These are phyloP conservation scores for Eupithecia vulgata DNA, from an alignment of 2,888 invertebrate species.

Conservation along the genomic window DNA sequence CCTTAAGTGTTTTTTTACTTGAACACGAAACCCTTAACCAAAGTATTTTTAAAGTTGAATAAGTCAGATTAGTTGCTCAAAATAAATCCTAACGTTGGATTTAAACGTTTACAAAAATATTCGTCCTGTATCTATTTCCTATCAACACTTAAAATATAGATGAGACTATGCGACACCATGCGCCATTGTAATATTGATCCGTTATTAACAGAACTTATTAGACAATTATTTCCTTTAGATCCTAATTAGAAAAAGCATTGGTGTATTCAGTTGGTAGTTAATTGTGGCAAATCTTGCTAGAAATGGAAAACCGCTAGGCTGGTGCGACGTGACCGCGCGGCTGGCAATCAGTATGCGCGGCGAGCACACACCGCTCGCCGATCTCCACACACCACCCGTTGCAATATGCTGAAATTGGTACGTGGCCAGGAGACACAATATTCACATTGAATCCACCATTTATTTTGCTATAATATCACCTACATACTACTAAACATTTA, in stretches of 20 bases:
- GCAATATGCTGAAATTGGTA: conserved; percentile 80
- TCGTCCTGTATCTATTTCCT: neutral
- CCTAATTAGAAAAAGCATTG: conserved; percentile 37
- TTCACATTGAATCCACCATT: conserved; percentile 51
- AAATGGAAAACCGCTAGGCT: conserved; percentile 46
- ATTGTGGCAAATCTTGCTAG: conserved; percentile 46
- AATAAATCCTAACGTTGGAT: neutral
- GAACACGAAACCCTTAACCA: no score
- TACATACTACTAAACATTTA: conserved; percentile 41
- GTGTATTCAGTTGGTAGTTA: conserved; percentile 36
- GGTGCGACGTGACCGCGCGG: conserved; percentile 44
- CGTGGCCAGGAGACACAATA: conserved; percentile 68
- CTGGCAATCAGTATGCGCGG: conserved; percentile 69
- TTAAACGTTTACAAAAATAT: neutral
- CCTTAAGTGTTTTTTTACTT: no score
- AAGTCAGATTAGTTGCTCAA: no score
- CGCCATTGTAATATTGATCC: neutral
- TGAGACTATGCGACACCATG: neutral
- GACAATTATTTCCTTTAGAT: conserved; percentile 1
- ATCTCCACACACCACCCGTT: conserved; percentile 63
- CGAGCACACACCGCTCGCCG: conserved; percentile 59
- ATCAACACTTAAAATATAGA: neutral
- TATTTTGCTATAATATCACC: conserved; percentile 44
- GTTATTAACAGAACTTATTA: neutral
- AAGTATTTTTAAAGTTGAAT: no score